Conservation (phyloP, 2,797 vertebrate species). For the Salarias fasciatus region DNA sequence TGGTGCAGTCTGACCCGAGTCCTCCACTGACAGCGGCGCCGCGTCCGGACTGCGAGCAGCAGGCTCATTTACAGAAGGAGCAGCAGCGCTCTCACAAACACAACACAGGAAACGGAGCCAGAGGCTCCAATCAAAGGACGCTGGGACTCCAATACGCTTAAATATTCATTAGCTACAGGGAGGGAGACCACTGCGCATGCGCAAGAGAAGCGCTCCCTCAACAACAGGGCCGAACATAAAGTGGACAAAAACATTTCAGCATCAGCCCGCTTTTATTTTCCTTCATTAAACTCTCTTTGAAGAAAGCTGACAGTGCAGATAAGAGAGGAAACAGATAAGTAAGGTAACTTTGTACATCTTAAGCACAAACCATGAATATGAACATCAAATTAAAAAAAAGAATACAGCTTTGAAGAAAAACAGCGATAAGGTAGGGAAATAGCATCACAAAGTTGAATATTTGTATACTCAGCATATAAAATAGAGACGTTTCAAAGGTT, state of each 20-base stretch:
- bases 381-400: too few species aligned
- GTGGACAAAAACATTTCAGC: not conserved
- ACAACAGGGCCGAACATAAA: not conserved
- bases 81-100: slow-evolving; percentile 49
- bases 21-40: slow-evolving; percentile 41
- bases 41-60: slow-evolving; percentile 11
- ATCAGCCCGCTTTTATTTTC: not conserved
- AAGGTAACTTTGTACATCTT: too few species aligned
- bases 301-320: too few species aligned
- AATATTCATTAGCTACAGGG: slow-evolving; percentile 69
- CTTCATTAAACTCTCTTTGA: too few species aligned
- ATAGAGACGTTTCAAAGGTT: too few species aligned
- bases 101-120: slow-evolving; percentile 62
- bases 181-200: slow-evolving; percentile 59
- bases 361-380: too few species aligned
- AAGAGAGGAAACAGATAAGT: too few species aligned
- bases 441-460: too few species aligned
- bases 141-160: slow-evolving; percentile 5
- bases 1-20: slow-evolving; percentile 36
- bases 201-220: slow-evolving; percentile 1
- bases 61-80: slow-evolving; percentile 22
- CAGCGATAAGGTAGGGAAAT: too few species aligned
- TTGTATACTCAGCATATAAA: too few species aligned
- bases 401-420: too few species aligned
- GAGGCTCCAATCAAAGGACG: slow-evolving; percentile 59